Conservation (phyloP, 2,113 vertebrate genomes). For the Pontoporia blainvillei region DNA sequence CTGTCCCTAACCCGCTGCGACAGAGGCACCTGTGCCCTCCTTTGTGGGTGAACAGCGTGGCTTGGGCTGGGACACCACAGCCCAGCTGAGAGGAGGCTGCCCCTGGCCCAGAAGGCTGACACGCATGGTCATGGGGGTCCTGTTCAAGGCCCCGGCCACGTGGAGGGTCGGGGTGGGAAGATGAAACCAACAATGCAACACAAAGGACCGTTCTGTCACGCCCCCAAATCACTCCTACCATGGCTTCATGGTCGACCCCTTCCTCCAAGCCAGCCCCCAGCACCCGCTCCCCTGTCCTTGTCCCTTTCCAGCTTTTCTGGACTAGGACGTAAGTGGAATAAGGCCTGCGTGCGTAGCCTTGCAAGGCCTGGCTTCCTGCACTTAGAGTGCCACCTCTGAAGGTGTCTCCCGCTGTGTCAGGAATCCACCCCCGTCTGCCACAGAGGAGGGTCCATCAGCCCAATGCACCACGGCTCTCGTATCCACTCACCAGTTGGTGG, state of each 20-base stretch:
- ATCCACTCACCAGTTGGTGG: rapidly evolving
- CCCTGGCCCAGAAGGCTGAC: not conserved
- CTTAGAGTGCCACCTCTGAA: not conserved
- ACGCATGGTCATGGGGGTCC: not conserved
- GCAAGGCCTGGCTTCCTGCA: not conserved
- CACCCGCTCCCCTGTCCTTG: too few relatives aligned
- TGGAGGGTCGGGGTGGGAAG: too few relatives aligned
- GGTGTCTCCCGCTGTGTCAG: rapidly evolving
- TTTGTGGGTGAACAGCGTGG: rapidly evolving
- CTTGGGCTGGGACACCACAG: not conserved
- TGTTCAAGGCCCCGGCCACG: rapidly evolving
- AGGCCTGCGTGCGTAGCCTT: not conserved
- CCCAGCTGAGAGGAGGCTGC: not conserved
- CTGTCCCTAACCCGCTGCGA: not conserved
- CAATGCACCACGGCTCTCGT: rapidly evolving
- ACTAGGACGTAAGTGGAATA: rapidly evolving
- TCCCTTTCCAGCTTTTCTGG: not conserved
- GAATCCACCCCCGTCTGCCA: rapidly evolving
- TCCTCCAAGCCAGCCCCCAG: rapidly evolving
- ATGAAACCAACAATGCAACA: not conserved
- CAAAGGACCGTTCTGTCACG: too few relatives aligned
- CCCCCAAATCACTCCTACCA: not conserved
- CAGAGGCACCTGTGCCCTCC: not conserved
- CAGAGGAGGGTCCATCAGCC: rapidly evolving
- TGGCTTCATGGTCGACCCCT: not conserved